Conservation (phyloP, 2,113 vertebrate genomes). For the Hydropotes inermis region DNA sequence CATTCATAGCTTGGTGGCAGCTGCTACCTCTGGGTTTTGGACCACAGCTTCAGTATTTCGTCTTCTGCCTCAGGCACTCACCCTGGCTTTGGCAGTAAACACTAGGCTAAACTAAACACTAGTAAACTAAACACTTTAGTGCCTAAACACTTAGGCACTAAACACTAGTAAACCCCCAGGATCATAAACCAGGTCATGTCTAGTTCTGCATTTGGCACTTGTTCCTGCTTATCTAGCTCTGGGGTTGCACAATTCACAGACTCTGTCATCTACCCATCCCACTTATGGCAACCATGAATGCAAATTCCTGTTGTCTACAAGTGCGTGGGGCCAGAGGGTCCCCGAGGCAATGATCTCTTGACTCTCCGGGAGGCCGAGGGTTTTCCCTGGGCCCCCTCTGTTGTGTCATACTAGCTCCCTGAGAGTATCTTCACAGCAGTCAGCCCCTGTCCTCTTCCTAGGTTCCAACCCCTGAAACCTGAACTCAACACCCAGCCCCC, state of each 20-base stretch:
- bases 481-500: background rate
- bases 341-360: background rate
- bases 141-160: too few species aligned
- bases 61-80: background rate
- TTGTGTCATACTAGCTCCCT: background rate
- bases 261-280: rapidly evolving
- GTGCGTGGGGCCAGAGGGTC: background rate
- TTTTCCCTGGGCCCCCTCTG: background rate
- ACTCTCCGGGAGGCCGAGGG: background rate
- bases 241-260: background rate
- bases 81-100: background rate
- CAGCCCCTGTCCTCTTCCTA: background rate
- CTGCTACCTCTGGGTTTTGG: background rate
- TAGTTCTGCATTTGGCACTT: background rate
- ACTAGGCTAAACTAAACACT: too few species aligned
- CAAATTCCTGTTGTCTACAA: background rate
- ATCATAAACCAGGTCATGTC: background rate
- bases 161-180: too few species aligned
- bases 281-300: background rate
- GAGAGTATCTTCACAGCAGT: background rate
- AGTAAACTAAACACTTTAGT: too few species aligned
- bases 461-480: background rate
- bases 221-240: background rate
- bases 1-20: background rate
- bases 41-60: background rate